These are phyloP conservation scores for Cecidostiba fungosa DNA, from an alignment of 2,888 invertebrate genomes.

Conservation along the genomic window DNA sequence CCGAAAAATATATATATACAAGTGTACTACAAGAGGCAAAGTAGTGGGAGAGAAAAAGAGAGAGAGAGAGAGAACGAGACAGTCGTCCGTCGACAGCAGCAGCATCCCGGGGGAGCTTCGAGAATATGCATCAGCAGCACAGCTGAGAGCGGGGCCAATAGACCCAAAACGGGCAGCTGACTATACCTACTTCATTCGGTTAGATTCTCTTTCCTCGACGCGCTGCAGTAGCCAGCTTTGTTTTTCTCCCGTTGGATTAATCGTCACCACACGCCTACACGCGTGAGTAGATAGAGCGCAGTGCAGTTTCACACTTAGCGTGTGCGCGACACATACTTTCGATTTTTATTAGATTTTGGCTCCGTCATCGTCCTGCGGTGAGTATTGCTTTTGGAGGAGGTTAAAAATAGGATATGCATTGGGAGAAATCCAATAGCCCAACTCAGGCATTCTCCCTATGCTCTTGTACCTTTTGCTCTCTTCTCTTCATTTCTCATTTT, in stretches of 20 bases:
- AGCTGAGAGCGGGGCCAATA: slow-evolving; percentile 49
- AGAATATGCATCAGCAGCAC: slow-evolving; percentile 50
- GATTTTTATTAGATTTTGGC: slow-evolving; percentile 77
- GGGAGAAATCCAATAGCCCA: slow-evolving; percentile 67
- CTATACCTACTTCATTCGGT: background rate
- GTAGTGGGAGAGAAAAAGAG: background rate
- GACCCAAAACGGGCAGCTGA: slow-evolving; percentile 26
- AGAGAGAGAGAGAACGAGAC: background rate
- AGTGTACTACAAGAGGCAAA: background rate
- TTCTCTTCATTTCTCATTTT: background rate
- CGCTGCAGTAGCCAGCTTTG: background rate
- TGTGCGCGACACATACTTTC: slow-evolving; percentile 6
- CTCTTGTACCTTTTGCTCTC: background rate
- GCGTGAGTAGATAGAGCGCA: background rate
- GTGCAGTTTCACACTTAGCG: background rate
- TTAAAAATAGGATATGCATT: slow-evolving; percentile 76
- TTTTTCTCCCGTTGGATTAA: background rate
- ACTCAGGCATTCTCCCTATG: slow-evolving; percentile 49
- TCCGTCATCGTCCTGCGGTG: slow-evolving; percentile 71
- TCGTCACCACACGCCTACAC: background rate
- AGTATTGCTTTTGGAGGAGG: slow-evolving; percentile 73
- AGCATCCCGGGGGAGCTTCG: slow-evolving; percentile 54
- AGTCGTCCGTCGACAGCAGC: slow-evolving; percentile 16
- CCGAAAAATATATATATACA: background rate
- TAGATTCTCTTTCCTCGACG: background rate